These are phyloP conservation scores for Lasioglossum morio DNA, from an alignment of 2,888 invertebrate genomes.

Conservation along the genomic window DNA sequence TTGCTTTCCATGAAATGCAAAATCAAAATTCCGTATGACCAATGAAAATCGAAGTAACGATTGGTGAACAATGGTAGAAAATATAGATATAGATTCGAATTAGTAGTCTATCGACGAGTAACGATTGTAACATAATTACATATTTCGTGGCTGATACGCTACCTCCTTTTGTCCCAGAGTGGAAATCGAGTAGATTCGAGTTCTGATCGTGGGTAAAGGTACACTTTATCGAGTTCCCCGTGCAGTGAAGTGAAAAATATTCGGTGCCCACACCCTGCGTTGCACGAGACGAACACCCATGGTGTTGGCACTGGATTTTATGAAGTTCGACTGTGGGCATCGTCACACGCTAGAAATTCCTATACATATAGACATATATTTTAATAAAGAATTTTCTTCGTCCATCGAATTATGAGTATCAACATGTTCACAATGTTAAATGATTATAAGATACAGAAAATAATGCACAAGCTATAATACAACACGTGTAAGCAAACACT, in stretches of 20 bases:
- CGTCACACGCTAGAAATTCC: not conserved
- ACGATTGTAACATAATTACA: not conserved
- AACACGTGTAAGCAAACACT: not conserved
- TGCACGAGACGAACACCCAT: constrained; percentile 44
- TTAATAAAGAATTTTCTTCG: not conserved
- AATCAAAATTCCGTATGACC: no score
- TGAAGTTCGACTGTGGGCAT: not conserved
- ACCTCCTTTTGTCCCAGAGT: not conserved
- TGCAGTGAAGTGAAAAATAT: constrained; percentile 34
- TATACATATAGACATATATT: not conserved
- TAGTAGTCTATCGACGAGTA: not conserved
- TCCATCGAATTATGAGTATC: not conserved
- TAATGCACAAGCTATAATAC: not conserved
- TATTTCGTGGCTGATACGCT: not conserved
- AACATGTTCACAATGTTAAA: not conserved
- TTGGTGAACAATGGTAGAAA: not conserved
- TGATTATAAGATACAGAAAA: not conserved
- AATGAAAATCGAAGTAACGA: no score
- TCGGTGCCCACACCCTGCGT: constrained; percentile 21
- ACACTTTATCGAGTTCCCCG: constrained; percentile 15
- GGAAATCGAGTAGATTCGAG: constrained; percentile 21
- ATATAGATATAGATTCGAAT: no score
- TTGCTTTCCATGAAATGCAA: no score
- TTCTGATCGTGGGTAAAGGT: constrained; percentile 31
- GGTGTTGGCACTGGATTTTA: constrained; percentile 18